A percentile compares a stretch with the other conserved stretches of the same genome.
Evolutionary conservation across 2,113 vertebrate genomes (phyloP).

Genomic region (Sander lucioperca): DNA sequence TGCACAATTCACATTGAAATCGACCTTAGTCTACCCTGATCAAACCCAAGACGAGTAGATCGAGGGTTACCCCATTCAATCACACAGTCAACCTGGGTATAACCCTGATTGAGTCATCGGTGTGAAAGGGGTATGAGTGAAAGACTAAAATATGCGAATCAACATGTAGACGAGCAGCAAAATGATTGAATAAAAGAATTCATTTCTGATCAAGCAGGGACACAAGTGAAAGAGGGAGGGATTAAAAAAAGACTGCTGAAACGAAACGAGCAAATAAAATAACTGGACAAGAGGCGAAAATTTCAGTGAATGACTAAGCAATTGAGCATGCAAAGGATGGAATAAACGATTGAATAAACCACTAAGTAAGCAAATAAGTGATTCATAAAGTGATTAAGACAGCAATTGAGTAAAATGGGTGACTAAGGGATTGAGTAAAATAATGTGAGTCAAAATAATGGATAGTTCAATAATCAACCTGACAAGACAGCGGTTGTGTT

Average conservation of each 20-base stretch:
- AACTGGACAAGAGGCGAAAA: not conserved
- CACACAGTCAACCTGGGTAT: too few species aligned
- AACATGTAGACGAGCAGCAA: not conserved
- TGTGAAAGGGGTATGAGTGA: not conserved
- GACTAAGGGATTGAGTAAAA: slow-evolving; percentile 8
- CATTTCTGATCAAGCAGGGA: not conserved
- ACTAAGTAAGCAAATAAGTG: not conserved
- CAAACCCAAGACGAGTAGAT: too few species aligned
- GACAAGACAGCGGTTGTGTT: not conserved
- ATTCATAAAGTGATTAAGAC: slow-evolving; percentile 8
- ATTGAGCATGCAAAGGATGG: not conserved
- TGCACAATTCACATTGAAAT: too few species aligned
- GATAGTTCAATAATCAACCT: not conserved
- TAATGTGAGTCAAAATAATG: not conserved
- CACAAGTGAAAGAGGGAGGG: not conserved
- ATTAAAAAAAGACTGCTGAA: not conserved
- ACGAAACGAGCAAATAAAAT: not conserved
- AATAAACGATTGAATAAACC: not conserved
- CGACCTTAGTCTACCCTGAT: too few species aligned
- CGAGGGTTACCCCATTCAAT: too few species aligned
- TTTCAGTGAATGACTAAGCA: not conserved
- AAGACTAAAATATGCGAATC: not conserved
- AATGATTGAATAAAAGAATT: not conserved
- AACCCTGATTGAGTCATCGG: too few species aligned
- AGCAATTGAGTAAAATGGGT: not conserved